Evolutionary conservation across 2,888 invertebrate species (phyloP), one percentile per base, ranked within the genome.

Genomic region (Hydraecia micacea): DNA sequence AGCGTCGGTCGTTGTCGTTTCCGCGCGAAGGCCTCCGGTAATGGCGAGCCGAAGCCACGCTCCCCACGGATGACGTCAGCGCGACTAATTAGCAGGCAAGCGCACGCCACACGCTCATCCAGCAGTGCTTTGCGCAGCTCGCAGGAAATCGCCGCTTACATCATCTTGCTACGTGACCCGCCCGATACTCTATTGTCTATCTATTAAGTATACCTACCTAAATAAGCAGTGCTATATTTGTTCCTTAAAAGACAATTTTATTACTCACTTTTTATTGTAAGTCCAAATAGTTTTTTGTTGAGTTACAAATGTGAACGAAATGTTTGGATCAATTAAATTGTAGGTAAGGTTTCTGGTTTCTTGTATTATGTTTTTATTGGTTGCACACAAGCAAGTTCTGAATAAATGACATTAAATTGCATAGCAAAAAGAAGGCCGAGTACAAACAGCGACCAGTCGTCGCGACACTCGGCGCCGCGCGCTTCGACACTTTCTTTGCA

Each of bases 1-100:
- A 96, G 95, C 95, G 91, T 88, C 95, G 96, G 96, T 95, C 96
- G 95, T 96, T 96, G 96, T 96, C 96, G 95, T 96, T 96, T 96
- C 95, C 96, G 95, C 96, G 95, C 95, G 95, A 96, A 92, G 95
- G 96, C 95, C 90, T 91, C 91, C 93, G 87, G 92, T 96, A 96
- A 96, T 96, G 94, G 94, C 94, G 90, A 92, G 88, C 88, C 87
- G 90, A 87, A 91, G 93, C 91, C 91, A 91, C 91, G 92, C 93
- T 93, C 94, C 94, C 90, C 92, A 91, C 91, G 88, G 90, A 88
- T 96, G 96, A 96, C 96, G 96, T 96, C 96, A 96, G 88, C 90
- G 86, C 87, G 88, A 92, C 93, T 95, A 96, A 96, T 96, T 96
- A 96, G 93, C 93, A 95, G 90, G 94, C 95, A 93, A 84, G 91